Base-by-base conservation (phyloP, 2,888 invertebrate genomes). In the Arrhopalites spinosus region DNA sequence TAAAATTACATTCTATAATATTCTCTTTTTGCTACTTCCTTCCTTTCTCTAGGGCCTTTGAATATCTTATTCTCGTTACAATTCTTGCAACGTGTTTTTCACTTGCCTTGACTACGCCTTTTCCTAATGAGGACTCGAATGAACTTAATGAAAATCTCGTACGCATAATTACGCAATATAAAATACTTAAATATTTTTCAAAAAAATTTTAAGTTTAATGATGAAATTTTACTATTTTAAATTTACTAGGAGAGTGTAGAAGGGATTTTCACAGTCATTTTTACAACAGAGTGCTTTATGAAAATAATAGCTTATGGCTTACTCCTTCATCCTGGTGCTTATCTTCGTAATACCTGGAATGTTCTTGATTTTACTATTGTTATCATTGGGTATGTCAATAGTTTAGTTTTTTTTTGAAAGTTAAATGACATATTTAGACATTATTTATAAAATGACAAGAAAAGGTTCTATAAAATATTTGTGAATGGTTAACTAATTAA, bases 181-280 rank as follows among this genome's bases (percentile, higher is more conserved):
- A n/a, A n/a, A n/a, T n/a, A n/a, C n/a, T n/a, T n/a, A n/a, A n/a
- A n/a, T n/a, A n/a, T n/a, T n/a, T n/a, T n/a, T n/a, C n/a, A n/a
- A n/a, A n/a, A n/a, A n/a, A n/a, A n/a, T n/a, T n/a, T n/a, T n/a
- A n/a, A n/a, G n/a, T n/a, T n/a, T n/a, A n/a, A n/a, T n/a, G n/a
- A n/a, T n/a, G n/a, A n/a, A n/a, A n/a, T n/a, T n/a, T n/a, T n/a
- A n/a, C n/a, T n/a, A n/a, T n/a, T n/a, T n/a, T n/a, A n/a, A n/a
- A n/a, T n/a, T n/a, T n/a, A n/a, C n/a, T n/a, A 89, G 89, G 89
- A 89, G 85, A 86, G 87, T 84, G 86, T 90, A 78, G 89, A 90
- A 84, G 87, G 87, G 84, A 85, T 89, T 78, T 90, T 90, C 85
- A 86, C 90, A 83, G 88, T 89, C 79, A 88, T 90, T 83, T 90